phyloP scores from a whole-genome alignment of 1,140 invertebrate species.

The Globodera rostochiensis region DNA sequence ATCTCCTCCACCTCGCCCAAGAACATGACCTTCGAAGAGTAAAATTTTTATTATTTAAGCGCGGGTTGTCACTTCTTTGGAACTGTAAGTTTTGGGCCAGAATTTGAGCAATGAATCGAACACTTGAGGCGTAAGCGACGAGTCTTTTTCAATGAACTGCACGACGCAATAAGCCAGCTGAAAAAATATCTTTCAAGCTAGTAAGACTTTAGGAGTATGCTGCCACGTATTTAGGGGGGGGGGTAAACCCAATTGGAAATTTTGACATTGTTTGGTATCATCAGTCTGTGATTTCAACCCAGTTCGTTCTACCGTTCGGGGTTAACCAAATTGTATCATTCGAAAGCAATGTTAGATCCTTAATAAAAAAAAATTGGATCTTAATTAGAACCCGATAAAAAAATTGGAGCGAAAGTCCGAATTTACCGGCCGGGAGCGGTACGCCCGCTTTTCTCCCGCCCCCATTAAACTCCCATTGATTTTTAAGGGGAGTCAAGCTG shows the following conservation, averaged over 20 bases:
- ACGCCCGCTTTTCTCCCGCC: too few species aligned
- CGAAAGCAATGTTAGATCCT: too few species aligned
- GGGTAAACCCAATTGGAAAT: too few species aligned
- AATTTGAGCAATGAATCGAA: slow-evolving; percentile 69
- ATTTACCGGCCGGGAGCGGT: too few species aligned
- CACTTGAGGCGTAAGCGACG: slow-evolving; percentile 66
- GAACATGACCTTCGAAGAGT: slow-evolving; percentile 67
- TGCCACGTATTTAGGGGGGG: too few species aligned
- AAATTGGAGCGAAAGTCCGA: too few species aligned
- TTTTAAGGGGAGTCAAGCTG: not conserved
- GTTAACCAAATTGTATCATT: too few species aligned
- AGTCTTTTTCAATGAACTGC: slow-evolving; percentile 71
- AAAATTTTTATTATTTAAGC: slow-evolving; percentile 8
- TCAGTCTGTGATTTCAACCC: too few species aligned
- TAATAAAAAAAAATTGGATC: not conserved
- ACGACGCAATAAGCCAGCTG: slow-evolving; percentile 70
- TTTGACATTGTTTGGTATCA: too few species aligned
- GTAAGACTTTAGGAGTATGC: not conserved
- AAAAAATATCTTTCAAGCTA: slow-evolving; percentile 17
- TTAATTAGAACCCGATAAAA: not conserved
- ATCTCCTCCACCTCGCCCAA: slow-evolving; percentile 71
- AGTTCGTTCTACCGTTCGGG: too few species aligned
- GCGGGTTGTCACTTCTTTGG: slow-evolving; percentile 67
- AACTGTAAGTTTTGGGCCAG: slow-evolving; percentile 71
- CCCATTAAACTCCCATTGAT: too few species aligned